Base-by-base conservation (phyloP, 2,888 invertebrate species). In the Eremobia ochroleuca region DNA sequence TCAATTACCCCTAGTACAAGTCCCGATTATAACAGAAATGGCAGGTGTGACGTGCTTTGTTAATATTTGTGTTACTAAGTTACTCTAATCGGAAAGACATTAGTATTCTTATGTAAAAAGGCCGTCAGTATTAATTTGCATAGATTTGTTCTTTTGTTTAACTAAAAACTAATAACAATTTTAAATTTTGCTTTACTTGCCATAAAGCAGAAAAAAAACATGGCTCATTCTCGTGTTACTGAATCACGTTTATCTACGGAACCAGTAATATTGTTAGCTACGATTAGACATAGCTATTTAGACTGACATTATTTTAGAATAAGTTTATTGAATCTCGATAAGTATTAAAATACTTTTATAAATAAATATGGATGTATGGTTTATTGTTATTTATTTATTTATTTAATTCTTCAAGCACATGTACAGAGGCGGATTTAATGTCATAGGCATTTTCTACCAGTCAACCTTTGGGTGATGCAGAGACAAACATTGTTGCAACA, bases 291-390 rank as follows among this genome's bases (percentile, higher is more conserved):
- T 89, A 87, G 77, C 86, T 84, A 86, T 83, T 90, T 93, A 92
- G 93, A 93, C 93, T 93, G 93, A 93, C 89, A 92, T 89, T 81
- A 83, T 81, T 80, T 76, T 91, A 91, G 87, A 77, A 81, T 91
- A 90, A 89, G 87, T 76, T 87, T 85, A 85, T 85, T 76, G 79
- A 91, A 91, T 92, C 87, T 91, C 87, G 81, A 76, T 81, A 85
- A 90, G 85, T 88, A 90, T 89, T 84, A 73, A 82, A 89, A 89
- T 86, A 89, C 78, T 87, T 87, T 83, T 75, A 82, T 82, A 77
- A 91, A 87, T 89, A 89, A 91, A 92, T 86, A 81, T 73, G 67
- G 59, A 85, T 81, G 61, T 82, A 83, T 78, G 66, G 72, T 86
- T 88, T 40, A 59, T n/a, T 59, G 43, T 83, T 74, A 64, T 82